Evolutionary conservation across 2,113 vertebrate genomes (phyloP), one percentile per base, ranked within the genome.

Genomic region (Nycticebus coucang): DNA sequence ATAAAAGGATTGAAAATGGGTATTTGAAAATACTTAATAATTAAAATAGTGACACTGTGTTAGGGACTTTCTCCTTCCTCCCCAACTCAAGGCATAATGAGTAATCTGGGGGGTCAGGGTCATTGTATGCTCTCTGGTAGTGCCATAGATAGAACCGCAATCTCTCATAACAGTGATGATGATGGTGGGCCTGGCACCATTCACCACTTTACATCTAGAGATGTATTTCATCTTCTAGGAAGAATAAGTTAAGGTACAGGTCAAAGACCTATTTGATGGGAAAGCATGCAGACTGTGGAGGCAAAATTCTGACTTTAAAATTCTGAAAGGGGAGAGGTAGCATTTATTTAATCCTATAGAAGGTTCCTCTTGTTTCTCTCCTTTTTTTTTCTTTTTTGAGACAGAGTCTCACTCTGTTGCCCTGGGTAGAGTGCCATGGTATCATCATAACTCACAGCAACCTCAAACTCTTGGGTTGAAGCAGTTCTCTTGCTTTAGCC

Each of bases 161-260:
- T 59, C 24, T 41, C 35, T 92, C n/a, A 66, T 24, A 33, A 84
- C 37, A 69, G 45, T 72, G 75, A 17, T 66, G 30, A 59, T 83
- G 83, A 15, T 87, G 90, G 10, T 82, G 79, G 72, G 57, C 0
- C 0, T 64, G 35, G 91, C 0, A 3, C 41, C 53, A 75, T 77
- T 89, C n/a, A 94, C 96, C 89, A 95, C 41, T 87, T 89, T 57
- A n/a, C 37, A 68, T 13, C 12, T 0, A 19, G 0, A 30, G 83
- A 57, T 80, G 28, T n/a, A 71, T 89, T 96, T 91, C 89, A 91
- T 93, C 95, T 89, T 91, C 57, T 28, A 77, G 84, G 88, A 97
- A 90, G 94, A 86, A 88, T 64, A 86, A 94, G 35, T 35, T n/a
- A 91, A 89, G 89, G 93, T 78, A 87, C 33, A 94, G 93, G 74